Base-by-base conservation (phyloP, 2,113 vertebrate genomes). In the Antennarius striatus region DNA sequence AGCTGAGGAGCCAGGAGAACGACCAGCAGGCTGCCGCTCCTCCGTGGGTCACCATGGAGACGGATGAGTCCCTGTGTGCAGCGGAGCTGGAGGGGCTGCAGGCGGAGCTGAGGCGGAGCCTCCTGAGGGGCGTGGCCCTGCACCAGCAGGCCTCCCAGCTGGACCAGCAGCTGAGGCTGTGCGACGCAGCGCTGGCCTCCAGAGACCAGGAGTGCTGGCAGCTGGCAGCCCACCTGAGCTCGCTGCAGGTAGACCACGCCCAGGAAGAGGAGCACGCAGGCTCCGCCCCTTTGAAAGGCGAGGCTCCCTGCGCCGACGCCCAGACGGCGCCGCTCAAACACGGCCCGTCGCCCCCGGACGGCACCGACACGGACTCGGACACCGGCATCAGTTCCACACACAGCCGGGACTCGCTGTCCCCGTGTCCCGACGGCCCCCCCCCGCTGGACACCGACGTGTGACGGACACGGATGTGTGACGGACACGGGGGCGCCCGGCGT, bases 311-410 rank as follows among this genome's bases (percentile, higher is more conserved):
- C 56, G 58, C 70, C 11, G 70, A 72, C 43, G 68, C 79, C 4
- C 85, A 82, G 45, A 47, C 72, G n/a, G 82, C 53, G 71, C 88
- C 91, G 46, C 85, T 93, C 65, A 87, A 94, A 82, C 91, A 88
- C 7, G 90, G 79, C 73, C 80, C 91, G 70, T 93, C 90, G 7
- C 92, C 84, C 62, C 51, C 82, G 29, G 94, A 97, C 32, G 73
- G 92, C 39, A 96, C 95, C 0, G 98, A 99, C 81, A 99, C 98
- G 9, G 98, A 99, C 90, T 99, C 97, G 6, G 98, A 99, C 90
- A 99, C 98, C 1, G 97, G 98, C 16, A 99, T 99, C 73, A 99
- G 97, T 71, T 99, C 98, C 50, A 97, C 96, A 13, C 95, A 98
- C 86, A 98, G 96, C 79, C 97, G 98, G 85, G 96, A 99, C 89